Conservation (phyloP, 2,797 vertebrate species). For the Mus caroli region DNA sequence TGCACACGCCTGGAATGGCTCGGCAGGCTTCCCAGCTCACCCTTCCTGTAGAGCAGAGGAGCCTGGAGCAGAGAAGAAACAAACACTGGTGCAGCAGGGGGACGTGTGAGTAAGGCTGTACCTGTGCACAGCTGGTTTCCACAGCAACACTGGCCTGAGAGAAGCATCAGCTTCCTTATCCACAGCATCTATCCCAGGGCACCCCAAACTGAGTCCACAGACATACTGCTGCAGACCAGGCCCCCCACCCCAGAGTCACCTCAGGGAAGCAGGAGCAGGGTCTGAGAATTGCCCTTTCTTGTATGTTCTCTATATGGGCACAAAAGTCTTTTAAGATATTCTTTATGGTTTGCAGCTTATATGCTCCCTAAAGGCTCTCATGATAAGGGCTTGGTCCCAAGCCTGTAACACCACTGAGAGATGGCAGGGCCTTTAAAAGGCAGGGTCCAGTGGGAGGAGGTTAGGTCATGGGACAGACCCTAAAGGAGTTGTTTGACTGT, state of each 20-base stretch:
- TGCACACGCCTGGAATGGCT: background rate
- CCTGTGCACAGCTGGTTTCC: constrained; percentile 37
- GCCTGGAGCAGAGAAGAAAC: constrained; percentile 26
- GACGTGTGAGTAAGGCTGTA: constrained; percentile 30
- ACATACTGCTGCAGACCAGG: background rate
- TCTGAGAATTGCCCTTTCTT: constrained; percentile 1
- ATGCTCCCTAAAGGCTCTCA: background rate
- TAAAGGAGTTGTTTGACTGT: background rate
- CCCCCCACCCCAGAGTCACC: background rate
- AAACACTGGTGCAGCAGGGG: background rate
- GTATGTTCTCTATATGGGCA: background rate
- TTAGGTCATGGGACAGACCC: background rate
- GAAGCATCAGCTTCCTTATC: background rate
- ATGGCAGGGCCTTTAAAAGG: background rate
- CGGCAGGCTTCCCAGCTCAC: background rate
- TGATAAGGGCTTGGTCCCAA: background rate
- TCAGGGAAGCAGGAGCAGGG: background rate
- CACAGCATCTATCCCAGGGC: background rate
- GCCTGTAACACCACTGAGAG: background rate
- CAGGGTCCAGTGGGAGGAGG: background rate
- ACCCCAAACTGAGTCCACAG: background rate
- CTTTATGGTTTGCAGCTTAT: background rate
- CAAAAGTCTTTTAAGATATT: background rate
- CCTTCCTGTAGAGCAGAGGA: background rate
- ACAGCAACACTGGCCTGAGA: constrained; percentile 42